Evolutionary conservation across 2,113 vertebrate genomes (phyloP).

Genomic region (Prochilodus magdalenae): DNA sequence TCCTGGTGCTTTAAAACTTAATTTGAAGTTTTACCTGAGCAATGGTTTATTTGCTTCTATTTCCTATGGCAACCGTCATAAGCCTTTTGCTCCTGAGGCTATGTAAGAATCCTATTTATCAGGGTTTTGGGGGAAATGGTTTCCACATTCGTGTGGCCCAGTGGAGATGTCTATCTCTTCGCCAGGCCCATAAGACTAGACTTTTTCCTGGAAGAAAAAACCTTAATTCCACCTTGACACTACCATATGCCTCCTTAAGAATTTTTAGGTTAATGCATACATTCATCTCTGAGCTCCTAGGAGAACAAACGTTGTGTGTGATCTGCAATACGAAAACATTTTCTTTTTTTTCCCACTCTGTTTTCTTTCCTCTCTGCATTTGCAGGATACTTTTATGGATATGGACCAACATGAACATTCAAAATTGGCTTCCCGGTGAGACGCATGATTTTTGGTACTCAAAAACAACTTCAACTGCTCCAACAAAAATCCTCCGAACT

Average conservation of each 20-base stretch:
- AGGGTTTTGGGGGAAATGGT: background rate
- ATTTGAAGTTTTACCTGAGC: slow-evolving; percentile 16
- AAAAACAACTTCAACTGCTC: slow-evolving; percentile 6
- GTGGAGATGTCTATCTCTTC: slow-evolving; percentile 13
- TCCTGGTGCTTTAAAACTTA: background rate
- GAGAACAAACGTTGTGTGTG: slow-evolving; percentile 11
- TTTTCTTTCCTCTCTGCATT: background rate
- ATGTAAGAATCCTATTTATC: slow-evolving; percentile 8
- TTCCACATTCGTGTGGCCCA: background rate
- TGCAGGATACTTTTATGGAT: background rate
- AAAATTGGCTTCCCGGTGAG: background rate
- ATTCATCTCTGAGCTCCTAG: slow-evolving; percentile 1
- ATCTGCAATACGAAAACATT: background rate
- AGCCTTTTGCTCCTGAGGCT: slow-evolving; percentile 1
- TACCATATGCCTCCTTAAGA: background rate
- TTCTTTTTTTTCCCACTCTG: background rate
- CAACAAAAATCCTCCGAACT: slow-evolving; percentile 1
- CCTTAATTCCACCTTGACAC: slow-evolving; percentile 7
- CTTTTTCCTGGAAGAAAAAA: slow-evolving; percentile 3
- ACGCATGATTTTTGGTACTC: slow-evolving; percentile 5
- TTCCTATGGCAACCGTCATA: slow-evolving; percentile 20
- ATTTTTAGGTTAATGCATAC: slow-evolving; percentile 10
- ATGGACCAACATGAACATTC: slow-evolving; percentile 7
- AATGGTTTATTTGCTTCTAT: slow-evolving; percentile 21
- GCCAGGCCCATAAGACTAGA: background rate